Evolutionary conservation across 1,140 invertebrate genomes (phyloP).

Genomic region (Condylostylus longicornis): DNA sequence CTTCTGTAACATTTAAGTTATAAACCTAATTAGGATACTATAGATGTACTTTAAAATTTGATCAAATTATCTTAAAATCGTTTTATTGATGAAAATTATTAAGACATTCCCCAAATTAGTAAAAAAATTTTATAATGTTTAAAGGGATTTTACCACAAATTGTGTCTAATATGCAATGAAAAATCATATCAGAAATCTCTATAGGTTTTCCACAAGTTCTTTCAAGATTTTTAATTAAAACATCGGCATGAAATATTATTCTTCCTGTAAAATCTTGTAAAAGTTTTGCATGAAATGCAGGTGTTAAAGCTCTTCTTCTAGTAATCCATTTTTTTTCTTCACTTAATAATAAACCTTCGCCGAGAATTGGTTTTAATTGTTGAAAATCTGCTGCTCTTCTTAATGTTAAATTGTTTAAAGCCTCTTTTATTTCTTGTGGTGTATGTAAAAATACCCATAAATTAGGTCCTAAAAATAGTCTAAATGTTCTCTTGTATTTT

Average conservation of each 20-base stretch:
- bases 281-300: slow-evolving; percentile 19
- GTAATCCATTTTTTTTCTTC: slow-evolving; percentile 17
- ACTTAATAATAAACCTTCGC: slow-evolving; percentile 23
- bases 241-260: slow-evolving; percentile 13
- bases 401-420: slow-evolving; percentile 17
- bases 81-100: too few relatives aligned
- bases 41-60: too few relatives aligned
- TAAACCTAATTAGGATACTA: too few relatives aligned
- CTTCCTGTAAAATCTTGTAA: slow-evolving; percentile 12
- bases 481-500: slow-evolving; percentile 17
- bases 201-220: slow-evolving; percentile 4
- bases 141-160: slow-evolving; percentile 26
- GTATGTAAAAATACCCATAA: slow-evolving; percentile 25
- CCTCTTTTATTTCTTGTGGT: slow-evolving; percentile 21
- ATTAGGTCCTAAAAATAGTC: slow-evolving; percentile 22
- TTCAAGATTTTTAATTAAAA: slow-evolving; percentile 11
- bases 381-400: slow-evolving; percentile 19
- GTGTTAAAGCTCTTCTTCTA: slow-evolving; percentile 19
- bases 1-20: too few relatives aligned
- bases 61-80: too few relatives aligned
- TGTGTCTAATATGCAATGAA: slow-evolving; percentile 22
- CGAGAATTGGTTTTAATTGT: slow-evolving; percentile 19
- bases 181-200: slow-evolving; percentile 20
- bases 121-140: too few relatives aligned
- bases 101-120: too few relatives aligned